These are phyloP conservation scores for Oncorhynchus clarkii DNA, from an alignment of 2,113 vertebrate genomes.

Conservation along the genomic window DNA sequence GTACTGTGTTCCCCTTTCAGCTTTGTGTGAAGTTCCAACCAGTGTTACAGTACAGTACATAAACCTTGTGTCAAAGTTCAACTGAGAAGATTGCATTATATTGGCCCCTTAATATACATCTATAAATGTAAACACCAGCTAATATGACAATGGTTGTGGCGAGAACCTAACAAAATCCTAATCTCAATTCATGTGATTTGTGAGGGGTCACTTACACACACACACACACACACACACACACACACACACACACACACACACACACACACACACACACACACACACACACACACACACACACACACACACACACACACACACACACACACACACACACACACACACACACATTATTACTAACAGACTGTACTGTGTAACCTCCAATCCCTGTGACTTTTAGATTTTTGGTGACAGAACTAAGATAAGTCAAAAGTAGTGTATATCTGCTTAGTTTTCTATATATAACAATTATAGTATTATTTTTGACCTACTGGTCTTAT, in stretches of 20 bases:
- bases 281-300: constrained; percentile 21
- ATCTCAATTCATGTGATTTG: constrained; percentile 17
- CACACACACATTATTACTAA: constrained; percentile 21
- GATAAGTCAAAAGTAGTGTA: constrained; percentile 64
- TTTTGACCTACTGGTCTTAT: constrained; percentile 73
- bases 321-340: constrained; percentile 13
- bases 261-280: constrained; percentile 21
- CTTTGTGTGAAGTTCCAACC: constrained; percentile 32
- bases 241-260: constrained; percentile 21
- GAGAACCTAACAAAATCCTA: too few species aligned
- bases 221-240: constrained; percentile 18
- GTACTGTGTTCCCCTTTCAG: constrained; percentile 28
- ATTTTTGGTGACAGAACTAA: constrained; percentile 54
- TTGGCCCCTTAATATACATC: constrained; percentile 2
- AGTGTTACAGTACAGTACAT: constrained; percentile 39
- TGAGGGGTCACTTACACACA: not conserved
- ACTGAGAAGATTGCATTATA: not conserved
- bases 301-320: constrained; percentile 21
- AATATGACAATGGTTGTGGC: too few species aligned
- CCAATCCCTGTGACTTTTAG: constrained; percentile 57
- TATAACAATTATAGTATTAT: constrained; percentile 66
- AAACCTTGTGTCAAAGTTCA: constrained; percentile 39
- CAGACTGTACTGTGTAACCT: constrained; percentile 53
- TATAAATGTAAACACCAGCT: constrained; percentile 4
- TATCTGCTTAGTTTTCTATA: constrained; percentile 76